A percentile compares a stretch with the other conserved stretches of the same genome.
Conservation (phyloP, 2,113 vertebrate genomes). For the Pampusana beccarii region DNA sequence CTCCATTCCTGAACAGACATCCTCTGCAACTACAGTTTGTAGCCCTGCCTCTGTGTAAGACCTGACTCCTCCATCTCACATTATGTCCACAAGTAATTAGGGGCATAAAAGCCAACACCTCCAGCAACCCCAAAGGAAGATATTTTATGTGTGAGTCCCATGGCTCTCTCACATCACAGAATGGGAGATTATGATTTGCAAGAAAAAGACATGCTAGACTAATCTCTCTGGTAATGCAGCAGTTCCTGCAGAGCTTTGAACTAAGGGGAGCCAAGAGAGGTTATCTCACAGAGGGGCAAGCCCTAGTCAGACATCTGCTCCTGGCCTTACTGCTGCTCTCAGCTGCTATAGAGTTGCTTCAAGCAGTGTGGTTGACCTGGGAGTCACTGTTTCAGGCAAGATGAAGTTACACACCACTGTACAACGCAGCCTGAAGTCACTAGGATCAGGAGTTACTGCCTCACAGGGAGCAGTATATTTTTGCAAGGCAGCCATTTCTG, state of each 20-base stretch:
- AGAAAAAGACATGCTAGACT: neutral
- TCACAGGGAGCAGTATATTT: neutral
- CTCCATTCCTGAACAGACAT: neutral
- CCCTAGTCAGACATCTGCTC: neutral
- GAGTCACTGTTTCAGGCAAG: neutral
- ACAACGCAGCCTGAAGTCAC: neutral
- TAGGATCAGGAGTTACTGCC: neutral
- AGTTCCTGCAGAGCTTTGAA: neutral
- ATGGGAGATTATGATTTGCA: neutral
- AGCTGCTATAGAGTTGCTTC: neutral
- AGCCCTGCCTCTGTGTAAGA: neutral
- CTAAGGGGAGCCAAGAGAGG: neutral
- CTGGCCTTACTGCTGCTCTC: neutral
- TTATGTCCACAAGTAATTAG: neutral
- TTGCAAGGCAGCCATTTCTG: neutral
- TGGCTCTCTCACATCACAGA: neutral
- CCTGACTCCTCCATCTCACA: neutral
- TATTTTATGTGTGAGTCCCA: neutral
- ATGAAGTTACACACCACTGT: neutral
- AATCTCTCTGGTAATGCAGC: neutral
- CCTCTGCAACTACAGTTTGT: neutral
- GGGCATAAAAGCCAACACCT: neutral
- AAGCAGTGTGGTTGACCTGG: neutral
- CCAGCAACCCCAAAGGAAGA: accelerated
- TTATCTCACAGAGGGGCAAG: neutral